Base-by-base conservation (phyloP, 2,113 vertebrate genomes). In the Saimiri boliviensis region DNA sequence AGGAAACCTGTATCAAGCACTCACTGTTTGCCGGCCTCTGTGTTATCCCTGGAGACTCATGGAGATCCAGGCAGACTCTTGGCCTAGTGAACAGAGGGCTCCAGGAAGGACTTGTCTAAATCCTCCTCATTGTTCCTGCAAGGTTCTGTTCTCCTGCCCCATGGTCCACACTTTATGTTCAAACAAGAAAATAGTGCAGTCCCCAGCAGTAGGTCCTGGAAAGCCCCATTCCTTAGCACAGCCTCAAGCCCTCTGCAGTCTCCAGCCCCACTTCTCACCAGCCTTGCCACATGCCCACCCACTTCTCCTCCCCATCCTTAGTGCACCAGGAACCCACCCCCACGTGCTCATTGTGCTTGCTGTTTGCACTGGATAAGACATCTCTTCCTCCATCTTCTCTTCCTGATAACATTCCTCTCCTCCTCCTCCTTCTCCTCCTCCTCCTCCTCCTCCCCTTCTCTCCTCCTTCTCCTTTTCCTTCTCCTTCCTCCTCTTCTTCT, bases 1-100 rank as follows among this genome's bases (percentile, higher is more conserved):
- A 17, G 0, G 0, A 49, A 32, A 37, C 37, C 70, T 40, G 8
- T 5, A 37, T 0, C 5, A 45, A 73, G 30, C 8, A n/a, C 81
- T 1, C 19, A 1, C 27, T 19, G n/a, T 1, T 7, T 35, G 40
- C 37, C 11, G 52, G 68, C 35, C 20, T 2, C 14, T 2, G 5
- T 0, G 10, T 35, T 40, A 23, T 11, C 45, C 68, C 40, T 16
- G 7, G 13, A 47, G 35, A 49, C 0, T 35, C 6, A 3, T 0
- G 32, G 80, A 91, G 76, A 32, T 27, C 8, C 5, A 71, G 35
- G 54, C 8, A 35, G 77, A 37, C 74, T 84, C 70, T 58, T 14
- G 9, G 37, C 32, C 73, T 63, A 11, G 21, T 1, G 17, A 12
- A 70, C 8, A 8, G 3, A n/a, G 70, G 42, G 30, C 37, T 88